A percentile compares a stretch with the other conserved stretches of the same genome.
Evolutionary conservation across 2,888 invertebrate species (phyloP).

Genomic region (Rhagophthalmus giganteus): DNA sequence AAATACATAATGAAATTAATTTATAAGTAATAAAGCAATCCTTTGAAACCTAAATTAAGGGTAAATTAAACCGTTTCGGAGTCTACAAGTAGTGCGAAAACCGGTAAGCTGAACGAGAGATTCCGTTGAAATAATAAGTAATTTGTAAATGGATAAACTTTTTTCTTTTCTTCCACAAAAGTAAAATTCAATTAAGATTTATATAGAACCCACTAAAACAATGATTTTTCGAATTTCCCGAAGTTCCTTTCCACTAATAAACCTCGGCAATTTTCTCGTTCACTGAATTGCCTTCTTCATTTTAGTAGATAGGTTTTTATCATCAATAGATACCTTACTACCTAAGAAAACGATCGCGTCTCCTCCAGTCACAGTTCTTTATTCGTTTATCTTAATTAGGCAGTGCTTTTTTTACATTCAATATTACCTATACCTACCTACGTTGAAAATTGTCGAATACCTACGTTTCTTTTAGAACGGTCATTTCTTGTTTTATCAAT

Average conservation of each 20-base stretch:
- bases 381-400: no score
- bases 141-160: no score
- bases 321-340: no score
- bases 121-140: not conserved
- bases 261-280: slow-evolving; percentile 42
- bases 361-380: no score
- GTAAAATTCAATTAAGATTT: not conserved
- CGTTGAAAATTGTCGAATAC: no score
- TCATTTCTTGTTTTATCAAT: no score
- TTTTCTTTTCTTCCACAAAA: no score
- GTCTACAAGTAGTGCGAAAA: not conserved
- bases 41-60: not conserved
- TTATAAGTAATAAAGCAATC: slow-evolving; percentile 1
- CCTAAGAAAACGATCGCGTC: no score
- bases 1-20: slow-evolving; percentile 1
- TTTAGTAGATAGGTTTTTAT: slow-evolving; percentile 25
- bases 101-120: not conserved
- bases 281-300: slow-evolving; percentile 38
- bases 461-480: no score
- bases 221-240: slow-evolving; percentile 8
- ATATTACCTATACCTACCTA: no score
- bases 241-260: slow-evolving; percentile 34
- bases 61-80: not conserved
- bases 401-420: no score
- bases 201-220: slow-evolving; percentile 6